Conservation (phyloP, 2,113 vertebrate genomes). For the Camelus bactrianus region DNA sequence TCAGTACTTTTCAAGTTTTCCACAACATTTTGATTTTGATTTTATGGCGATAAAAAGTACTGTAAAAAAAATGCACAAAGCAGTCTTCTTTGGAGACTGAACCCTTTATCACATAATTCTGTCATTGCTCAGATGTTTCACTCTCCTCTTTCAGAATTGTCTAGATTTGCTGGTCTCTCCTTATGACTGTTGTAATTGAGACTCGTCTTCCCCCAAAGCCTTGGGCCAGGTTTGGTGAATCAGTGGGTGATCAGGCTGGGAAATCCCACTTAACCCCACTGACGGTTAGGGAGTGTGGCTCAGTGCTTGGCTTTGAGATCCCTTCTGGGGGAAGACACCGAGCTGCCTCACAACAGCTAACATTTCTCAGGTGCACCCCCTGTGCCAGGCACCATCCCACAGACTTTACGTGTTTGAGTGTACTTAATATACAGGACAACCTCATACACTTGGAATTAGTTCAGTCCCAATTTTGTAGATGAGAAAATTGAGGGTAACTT, state of each 20-base stretch:
- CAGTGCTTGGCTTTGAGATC: neutral
- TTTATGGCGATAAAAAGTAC: neutral
- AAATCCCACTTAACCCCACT: neutral
- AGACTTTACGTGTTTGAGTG: neutral
- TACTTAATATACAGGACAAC: neutral
- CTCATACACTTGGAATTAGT: neutral
- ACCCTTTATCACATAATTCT: neutral
- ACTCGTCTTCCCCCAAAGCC: neutral
- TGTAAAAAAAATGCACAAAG: neutral
- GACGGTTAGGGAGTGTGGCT: neutral
- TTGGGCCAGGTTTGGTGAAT: neutral
- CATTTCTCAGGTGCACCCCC: neutral
- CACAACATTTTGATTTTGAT: neutral
- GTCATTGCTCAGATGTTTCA: neutral
- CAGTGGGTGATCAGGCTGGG: neutral
- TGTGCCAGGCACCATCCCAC: neutral
- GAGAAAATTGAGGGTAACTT: neutral
- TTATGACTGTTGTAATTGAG: neutral
- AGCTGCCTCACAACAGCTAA: neutral
- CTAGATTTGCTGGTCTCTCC: neutral
- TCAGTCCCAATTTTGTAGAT: neutral
- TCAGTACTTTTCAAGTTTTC: neutral
- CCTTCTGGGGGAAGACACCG: neutral
- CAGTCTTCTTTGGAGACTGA: neutral
- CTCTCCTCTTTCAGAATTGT: neutral